Base-by-base conservation (phyloP, 2,888 invertebrate genomes). In the Eustalomyia histrio region DNA sequence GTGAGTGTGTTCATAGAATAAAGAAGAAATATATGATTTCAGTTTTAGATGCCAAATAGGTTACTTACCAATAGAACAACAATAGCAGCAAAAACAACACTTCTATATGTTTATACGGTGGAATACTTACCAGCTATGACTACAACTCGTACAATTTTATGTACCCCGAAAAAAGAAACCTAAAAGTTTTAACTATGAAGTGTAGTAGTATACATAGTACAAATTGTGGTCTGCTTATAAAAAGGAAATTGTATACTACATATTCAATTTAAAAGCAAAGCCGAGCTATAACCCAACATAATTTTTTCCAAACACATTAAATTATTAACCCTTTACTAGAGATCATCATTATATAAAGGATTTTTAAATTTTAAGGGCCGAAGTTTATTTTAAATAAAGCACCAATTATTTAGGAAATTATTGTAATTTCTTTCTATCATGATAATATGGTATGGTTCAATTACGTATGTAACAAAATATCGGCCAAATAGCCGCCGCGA, bases 41-140 rank as follows among this genome's bases (percentile, higher is more conserved):
- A 65, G 61, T 61, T 63, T 55, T 67, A 10, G 74, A 78, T 81
- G 81, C 81, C 81, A 81, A 81, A 81, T 81, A 78, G 81, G 81
- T 81, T 81, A 78, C 78, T 78, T 81, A 81, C 81, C 78, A 79
- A 74, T 74, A 67, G 18, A 68, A 61, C 61, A 71, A 78, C 69
- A 80, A 72, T 61, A 67, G 16, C 53, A 61, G 33, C 18, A 64
- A 33, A 39, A 39, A 76, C 50, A 74, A 65, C 21, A 71, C 61
- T 61, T 71, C 12, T 61, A 52, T 24, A 33, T 39, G 5, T 17
- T 10, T 50, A 2, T 50, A 21, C 53, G 24, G 12, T 68, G 29
- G 24, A 60, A 50, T 39, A 47, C 35, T 55, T 65, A 57, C 52
- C 47, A 21, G 61, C 69, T 29, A 29, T 29, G 14, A 50, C 21